Base-by-base conservation (phyloP, 2,113 vertebrate genomes). In the Dissostichus mawsoni region DNA sequence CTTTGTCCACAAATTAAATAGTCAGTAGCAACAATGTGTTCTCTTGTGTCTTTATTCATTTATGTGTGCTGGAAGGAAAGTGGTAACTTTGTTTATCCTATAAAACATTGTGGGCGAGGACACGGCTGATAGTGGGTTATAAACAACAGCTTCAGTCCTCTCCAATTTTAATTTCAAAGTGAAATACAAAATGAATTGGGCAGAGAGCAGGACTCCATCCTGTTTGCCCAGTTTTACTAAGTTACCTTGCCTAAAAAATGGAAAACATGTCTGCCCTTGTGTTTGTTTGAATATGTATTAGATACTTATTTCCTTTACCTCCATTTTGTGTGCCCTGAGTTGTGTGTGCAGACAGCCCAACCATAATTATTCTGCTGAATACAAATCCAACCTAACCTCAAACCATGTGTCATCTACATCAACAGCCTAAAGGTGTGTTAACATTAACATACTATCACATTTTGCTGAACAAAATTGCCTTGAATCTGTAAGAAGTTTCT, bases 1-100 rank as follows among this genome's bases (percentile, higher is more conserved):
- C 79, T 92, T 94, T 91, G 92, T 94, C 87, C 86, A 92, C 90
- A 89, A 93, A 95, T 94, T 94, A 96, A 96, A 95, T 93, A 89
- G 90, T 93, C 89, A 86, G 92, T 95, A 94, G 94, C 84, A 90
- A 82, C 69, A 76, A 8, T 64, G 79, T 62, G 57, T 65, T 74
- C 33, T 85, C 29, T 29, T 70, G 82, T 86, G 75, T 81, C 67
- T 89, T 84, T 41, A 41, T 41, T 77, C 41, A 59, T 74, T 75
- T 13, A 20, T 16, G 20, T 75, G 29, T 51, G n/a, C 14, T 56
- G 12, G 2, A 44, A 17, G 55, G 4, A 14, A 47, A 50, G 57
- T 45, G 62, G 9, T 50, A 16, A 69, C 13, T 64, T 62, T 71
- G 18, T n/a, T 41, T 65, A 63, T 59, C 4, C 17, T 48, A 5